phyloP scores from a whole-genome alignment of 2,797 vertebrate species.

The Cynodonichthys magdalenae region DNA sequence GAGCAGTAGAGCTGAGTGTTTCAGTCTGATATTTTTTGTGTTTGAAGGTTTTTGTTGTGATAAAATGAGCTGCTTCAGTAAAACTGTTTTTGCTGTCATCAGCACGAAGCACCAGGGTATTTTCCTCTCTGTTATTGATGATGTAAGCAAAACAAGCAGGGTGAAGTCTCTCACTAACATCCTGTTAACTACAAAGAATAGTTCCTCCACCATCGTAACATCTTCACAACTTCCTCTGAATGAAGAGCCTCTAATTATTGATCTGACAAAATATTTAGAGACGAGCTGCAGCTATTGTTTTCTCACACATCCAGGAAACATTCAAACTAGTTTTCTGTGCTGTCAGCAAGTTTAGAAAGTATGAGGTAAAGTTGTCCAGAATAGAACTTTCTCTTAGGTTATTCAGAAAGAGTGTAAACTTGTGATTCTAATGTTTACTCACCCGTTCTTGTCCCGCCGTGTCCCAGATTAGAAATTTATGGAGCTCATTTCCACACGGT shows the following conservation, averaged over 20 bases:
- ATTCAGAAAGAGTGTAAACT: too few species aligned
- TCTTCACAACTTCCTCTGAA: neutral
- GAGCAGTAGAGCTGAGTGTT: neutral
- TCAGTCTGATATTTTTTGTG: neutral
- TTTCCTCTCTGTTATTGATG: neutral
- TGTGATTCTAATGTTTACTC: conserved; percentile 54
- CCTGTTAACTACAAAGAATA: neutral
- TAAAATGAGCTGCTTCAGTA: conserved; percentile 5
- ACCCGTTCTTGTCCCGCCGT: conserved; percentile 97
- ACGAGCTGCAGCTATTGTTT: conserved; percentile 17
- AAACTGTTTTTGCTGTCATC: conserved; percentile 2
- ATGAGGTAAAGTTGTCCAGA: neutral
- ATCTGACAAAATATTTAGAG: neutral
- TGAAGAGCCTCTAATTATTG: neutral
- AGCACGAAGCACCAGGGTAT: conserved; percentile 7
- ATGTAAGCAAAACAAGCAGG: neutral
- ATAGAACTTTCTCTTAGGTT: too few species aligned
- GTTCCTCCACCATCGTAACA: neutral
- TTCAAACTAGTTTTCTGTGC: conserved; percentile 32
- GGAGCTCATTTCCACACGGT: conserved; percentile 93
- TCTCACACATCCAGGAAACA: conserved; percentile 34
- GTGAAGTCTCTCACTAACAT: neutral
- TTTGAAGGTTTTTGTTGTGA: neutral
- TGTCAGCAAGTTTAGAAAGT: conserved; percentile 32
- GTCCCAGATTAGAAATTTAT: conserved; percentile 99